Conservation (phyloP, 1,140 invertebrate species). For the Eulimnadia texana region DNA sequence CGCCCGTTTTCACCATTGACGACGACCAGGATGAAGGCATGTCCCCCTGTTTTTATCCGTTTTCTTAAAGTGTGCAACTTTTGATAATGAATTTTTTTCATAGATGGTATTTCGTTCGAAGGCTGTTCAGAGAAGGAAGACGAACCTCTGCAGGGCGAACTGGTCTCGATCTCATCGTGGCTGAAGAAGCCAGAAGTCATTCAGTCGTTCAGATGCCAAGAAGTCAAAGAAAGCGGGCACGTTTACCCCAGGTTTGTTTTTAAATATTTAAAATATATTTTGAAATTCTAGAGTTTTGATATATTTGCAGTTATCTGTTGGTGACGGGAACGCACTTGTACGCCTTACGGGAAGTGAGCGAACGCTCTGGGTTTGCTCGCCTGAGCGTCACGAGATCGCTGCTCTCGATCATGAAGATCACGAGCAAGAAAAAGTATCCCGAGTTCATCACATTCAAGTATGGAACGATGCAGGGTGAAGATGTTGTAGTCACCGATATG, state of each 20-base stretch:
- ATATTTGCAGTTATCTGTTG: slow-evolving; percentile 66
- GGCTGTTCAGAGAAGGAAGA: slow-evolving; percentile 31
- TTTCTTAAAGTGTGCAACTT: not conserved
- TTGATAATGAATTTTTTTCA: slow-evolving; percentile 6
- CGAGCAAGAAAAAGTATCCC: slow-evolving; percentile 80
- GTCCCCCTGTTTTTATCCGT: slow-evolving; percentile 8
- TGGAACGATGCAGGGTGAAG: slow-evolving; percentile 57
- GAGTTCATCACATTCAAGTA: slow-evolving; percentile 94
- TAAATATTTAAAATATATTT: not conserved
- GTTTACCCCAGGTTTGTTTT: slow-evolving; percentile 53
- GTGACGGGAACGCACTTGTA: slow-evolving; percentile 79
- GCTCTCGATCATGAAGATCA: slow-evolving; percentile 85
- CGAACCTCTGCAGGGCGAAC: slow-evolving; percentile 45
- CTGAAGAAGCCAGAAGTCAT: slow-evolving; percentile 70
- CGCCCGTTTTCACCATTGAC: slow-evolving; percentile 88
- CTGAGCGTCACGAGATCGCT: slow-evolving; percentile 71
- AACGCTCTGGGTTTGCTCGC: slow-evolving; percentile 56
- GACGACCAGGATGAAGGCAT: slow-evolving; percentile 60
- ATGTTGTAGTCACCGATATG: slow-evolving; percentile 62
- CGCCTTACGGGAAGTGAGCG: slow-evolving; percentile 64
- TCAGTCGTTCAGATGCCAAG: slow-evolving; percentile 75
- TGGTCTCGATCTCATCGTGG: slow-evolving; percentile 56
- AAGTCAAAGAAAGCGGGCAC: slow-evolving; percentile 73
- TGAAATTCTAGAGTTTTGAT: not conserved
- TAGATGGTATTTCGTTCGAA: slow-evolving; percentile 19